Evolutionary conservation across 2,113 vertebrate species (phyloP).

Genomic region (Otocyon megalotis): DNA sequence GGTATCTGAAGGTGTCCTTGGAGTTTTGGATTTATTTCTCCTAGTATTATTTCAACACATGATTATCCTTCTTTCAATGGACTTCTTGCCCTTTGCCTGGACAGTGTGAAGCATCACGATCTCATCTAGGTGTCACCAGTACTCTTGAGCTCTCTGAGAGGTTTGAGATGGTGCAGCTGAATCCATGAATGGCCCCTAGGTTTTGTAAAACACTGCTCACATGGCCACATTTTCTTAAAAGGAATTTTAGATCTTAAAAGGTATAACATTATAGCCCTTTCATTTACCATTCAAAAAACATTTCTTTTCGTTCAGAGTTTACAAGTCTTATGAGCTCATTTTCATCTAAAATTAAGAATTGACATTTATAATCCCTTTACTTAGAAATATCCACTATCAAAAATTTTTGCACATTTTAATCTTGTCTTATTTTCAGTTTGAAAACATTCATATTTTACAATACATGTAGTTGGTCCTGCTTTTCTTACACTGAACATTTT

Average conservation of each 20-base stretch:
- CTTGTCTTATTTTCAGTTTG: background rate
- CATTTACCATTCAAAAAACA: background rate
- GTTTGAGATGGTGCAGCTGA: background rate
- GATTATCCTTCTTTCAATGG: background rate
- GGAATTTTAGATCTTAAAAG: background rate
- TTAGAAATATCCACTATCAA: background rate
- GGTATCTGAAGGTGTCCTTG: background rate
- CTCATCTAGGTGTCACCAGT: background rate
- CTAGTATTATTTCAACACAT: background rate
- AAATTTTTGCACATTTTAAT: background rate
- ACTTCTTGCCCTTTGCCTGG: background rate
- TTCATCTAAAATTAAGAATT: conserved; percentile 25
- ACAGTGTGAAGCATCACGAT: background rate
- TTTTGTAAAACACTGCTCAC: background rate
- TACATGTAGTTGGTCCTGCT: background rate
- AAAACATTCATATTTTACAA: conserved; percentile 50
- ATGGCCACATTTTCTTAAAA: background rate
- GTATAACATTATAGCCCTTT: background rate
- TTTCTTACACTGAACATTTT: conserved; percentile 27
- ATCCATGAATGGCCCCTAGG: background rate
- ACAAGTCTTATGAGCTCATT: background rate
- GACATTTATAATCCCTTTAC: background rate
- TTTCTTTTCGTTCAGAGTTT: conserved; percentile 38
- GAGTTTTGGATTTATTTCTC: background rate
- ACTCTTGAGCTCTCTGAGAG: background rate